A percentile compares a stretch with the other conserved stretches of the same genome.
These are phyloP conservation scores for Atherix ibis DNA, from an alignment of 2,888 invertebrate species.

Conservation along the genomic window DNA sequence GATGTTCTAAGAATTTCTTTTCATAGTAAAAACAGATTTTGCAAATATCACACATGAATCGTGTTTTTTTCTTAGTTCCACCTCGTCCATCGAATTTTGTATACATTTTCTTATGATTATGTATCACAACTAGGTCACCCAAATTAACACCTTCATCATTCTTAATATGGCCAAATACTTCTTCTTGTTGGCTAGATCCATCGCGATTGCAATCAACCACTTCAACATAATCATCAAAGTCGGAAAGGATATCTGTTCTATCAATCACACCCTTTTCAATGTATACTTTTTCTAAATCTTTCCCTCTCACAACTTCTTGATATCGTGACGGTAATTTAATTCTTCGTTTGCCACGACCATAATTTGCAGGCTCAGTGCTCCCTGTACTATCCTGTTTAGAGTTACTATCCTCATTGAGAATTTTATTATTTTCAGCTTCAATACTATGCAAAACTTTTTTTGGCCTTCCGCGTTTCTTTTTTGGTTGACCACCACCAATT, in stretches of 20 bases:
- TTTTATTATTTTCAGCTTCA: conserved; percentile 10
- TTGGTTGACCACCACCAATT: conserved; percentile 37
- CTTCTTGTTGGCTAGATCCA: conserved; percentile 18
- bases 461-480: conserved; percentile 53
- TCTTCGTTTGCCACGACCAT: conserved; percentile 40
- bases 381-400: neutral
- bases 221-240: conserved; percentile 17
- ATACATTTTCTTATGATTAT: conserved; percentile 2
- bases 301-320: conserved; percentile 50
- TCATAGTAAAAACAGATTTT: conserved; percentile 34
- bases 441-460: conserved; percentile 34
- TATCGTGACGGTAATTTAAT: conserved; percentile 49
- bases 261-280: conserved; percentile 56
- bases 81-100: conserved; percentile 5
- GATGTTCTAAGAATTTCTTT: conserved; percentile 40
- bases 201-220: conserved; percentile 11
- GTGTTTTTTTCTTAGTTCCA: conserved; percentile 7
- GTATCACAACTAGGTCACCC: conserved; percentile 46
- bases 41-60: conserved; percentile 33
- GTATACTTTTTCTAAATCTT: conserved; percentile 57
- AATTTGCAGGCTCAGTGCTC: neutral
- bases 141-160: conserved; percentile 40
- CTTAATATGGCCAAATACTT: conserved; percentile 53
- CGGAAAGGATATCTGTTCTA: conserved; percentile 35
- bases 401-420: conserved; percentile 14